Evolutionary conservation across 1,140 invertebrate genomes (phyloP), one percentile per base, ranked within the genome.

Genomic region (Bombus soroeensis): DNA sequence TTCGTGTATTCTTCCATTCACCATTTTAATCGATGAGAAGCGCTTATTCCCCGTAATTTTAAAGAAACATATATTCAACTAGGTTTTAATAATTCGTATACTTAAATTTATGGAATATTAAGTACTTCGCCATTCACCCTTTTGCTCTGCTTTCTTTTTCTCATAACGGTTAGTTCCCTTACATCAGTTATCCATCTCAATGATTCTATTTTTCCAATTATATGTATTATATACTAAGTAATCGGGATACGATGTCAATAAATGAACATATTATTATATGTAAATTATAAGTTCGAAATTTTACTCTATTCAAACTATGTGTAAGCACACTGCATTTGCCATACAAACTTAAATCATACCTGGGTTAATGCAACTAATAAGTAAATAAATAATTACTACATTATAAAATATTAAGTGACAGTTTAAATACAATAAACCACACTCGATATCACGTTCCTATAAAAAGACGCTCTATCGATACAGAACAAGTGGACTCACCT

Each of bases 401-500:
- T 73, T 73, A 13, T 37, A 28, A 18, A 25, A 37, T 76, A 41
- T n/a, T 12, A 62, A 41, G 1, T 39, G 10, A 41, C 4, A 41
- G 9, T 13, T 62, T 32, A 25, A 28, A 64, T 25, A 32, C 15
- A 28, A 43, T 53, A 15, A 18, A 53, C 37, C n/a, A 39, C 28
- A 39, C 34, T 53, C 59, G 43, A 66, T 76, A 39, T 32, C 6
- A n/a, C 10, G 18, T 28, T 66, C 4, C 41, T 83, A 68, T 76
- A 76, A 77, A 70, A 70, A 83, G 43, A 83, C 8, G 34, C 62
- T 68, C 3, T 41, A 66, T 57, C 62, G 47, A 77, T 70, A 59
- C n/a, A 37, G 73, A 68, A 70, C 37, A 77, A 83, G 81, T 83
- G 73, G 47, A 83, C 81, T 83, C 81, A 83, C 81, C 81, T 83